Base-by-base conservation (phyloP, 2,797 vertebrate species). In the Gouania willdenowi region DNA sequence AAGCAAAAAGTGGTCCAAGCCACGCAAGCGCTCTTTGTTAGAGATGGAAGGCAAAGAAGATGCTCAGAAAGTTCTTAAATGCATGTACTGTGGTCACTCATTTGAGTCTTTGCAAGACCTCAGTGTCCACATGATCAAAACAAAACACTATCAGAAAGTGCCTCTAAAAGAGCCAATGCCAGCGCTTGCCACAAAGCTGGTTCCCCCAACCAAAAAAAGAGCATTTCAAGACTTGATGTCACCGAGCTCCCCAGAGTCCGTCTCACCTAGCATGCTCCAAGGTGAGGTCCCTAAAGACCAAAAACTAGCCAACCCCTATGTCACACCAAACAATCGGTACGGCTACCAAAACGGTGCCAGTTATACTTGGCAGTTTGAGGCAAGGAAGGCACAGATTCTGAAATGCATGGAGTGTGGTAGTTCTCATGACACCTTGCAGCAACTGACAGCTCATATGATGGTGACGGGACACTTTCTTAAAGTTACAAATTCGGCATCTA, bases 91-190 rank as follows among this genome's bases (percentile, higher is more conserved):
- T 13, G 96, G 96, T 26, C 96, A 99, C 83, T 99, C 96, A 0
- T 98, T 99, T 10, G 95, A 99, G 76, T 98, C 96, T 39, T 70
- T 99, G 80, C 96, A 99, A 79, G 96, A 99, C 80, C 92, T 99
- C 31, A 99, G 96, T 0, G 96, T 98, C 55, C 96, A 99, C 80
- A 99, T 99, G 96, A 99, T 99, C 72, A 99, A 99, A 92, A 99
- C 96, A 50, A 99, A 99, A 91, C 96, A 99, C 91, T 99, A 99
- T 94, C 96, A 99, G 91, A 99, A 99, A 94, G 96, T 99, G 94
- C 96, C 96, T 95, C 94, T 99, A 70, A 99, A 99, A 90, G 96
- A 99, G 84, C 96, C 96, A 30, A 93, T 99, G 85, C 92, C 95
- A 56, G 92, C 94, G 60, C 91, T 99, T 66, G 83, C 94, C 59